Conservation (phyloP, 1,140 invertebrate species). For the Triops longicaudatus region DNA sequence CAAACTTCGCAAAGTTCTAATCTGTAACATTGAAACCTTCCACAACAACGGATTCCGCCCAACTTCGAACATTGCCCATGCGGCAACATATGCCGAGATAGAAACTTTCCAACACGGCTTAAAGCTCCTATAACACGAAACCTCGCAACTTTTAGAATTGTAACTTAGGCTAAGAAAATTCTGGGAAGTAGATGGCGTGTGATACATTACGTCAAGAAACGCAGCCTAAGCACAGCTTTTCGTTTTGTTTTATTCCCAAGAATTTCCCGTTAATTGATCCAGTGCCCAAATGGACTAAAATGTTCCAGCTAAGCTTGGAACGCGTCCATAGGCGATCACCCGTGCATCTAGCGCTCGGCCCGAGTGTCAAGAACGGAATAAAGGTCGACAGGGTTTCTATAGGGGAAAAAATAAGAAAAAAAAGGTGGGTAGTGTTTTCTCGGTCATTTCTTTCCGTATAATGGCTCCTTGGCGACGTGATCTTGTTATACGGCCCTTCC, state of each 20-base stretch:
- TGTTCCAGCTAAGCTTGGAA: background rate
- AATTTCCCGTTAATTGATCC: background rate
- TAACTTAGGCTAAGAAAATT: background rate
- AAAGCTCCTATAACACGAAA: conserved; percentile 7
- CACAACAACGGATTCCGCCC: no score
- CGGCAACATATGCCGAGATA: no score
- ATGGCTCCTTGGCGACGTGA: background rate
- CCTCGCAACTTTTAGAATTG: no score
- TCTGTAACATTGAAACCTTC: no score
- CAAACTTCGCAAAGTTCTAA: no score
- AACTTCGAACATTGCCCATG: no score
- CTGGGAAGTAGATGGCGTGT: background rate
- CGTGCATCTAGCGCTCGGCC: background rate
- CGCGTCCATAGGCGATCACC: background rate
- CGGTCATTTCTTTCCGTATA: background rate
- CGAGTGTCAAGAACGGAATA: background rate
- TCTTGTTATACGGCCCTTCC: background rate
- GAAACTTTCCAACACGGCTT: background rate
- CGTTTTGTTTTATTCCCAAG: no score
- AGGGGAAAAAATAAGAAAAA: background rate
- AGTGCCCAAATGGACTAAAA: no score
- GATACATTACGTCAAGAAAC: no score
- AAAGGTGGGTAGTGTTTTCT: background rate
- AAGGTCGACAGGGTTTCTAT: background rate
- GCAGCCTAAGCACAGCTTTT: no score